phyloP scores from a whole-genome alignment of 2,888 invertebrate genomes.

The Philhelius pedissequus region DNA sequence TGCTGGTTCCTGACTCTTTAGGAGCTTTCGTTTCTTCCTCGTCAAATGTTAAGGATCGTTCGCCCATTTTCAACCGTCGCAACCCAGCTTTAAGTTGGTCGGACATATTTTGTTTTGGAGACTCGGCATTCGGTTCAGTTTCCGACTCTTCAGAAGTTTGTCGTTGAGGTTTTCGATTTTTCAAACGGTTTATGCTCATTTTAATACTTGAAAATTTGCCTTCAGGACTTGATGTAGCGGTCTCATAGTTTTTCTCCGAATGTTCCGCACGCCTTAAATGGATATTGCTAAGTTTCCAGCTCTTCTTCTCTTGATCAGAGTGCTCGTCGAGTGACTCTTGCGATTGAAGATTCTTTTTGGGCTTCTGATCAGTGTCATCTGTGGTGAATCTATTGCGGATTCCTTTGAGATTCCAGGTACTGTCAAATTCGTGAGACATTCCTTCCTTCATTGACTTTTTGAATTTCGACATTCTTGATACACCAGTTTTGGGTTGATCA shows the following conservation, averaged over 20 bases:
- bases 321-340: constrained; percentile 40
- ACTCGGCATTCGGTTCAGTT: constrained; percentile 56
- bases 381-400: constrained; percentile 42
- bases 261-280: constrained; percentile 2
- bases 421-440: constrained; percentile 19
- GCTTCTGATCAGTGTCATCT: constrained; percentile 20
- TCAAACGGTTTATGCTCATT: constrained; percentile 74
- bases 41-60: constrained; percentile 64
- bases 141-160: constrained; percentile 45
- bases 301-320: constrained; percentile 42
- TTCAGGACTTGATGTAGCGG: constrained; percentile 37
- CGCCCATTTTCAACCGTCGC: constrained; percentile 71
- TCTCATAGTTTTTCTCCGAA: background rate
- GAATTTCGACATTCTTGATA: constrained; percentile 28
- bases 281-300: constrained; percentile 34
- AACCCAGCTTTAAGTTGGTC: constrained; percentile 72
- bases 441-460: constrained; percentile 33
- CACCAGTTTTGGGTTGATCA: background rate
- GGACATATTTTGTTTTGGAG: constrained; percentile 35
- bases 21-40: constrained; percentile 50
- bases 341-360: constrained; percentile 6
- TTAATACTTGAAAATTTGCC: constrained; percentile 69
- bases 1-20: constrained; percentile 45
- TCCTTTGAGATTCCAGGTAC: constrained; percentile 44
- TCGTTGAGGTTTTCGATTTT: constrained; percentile 69